These are phyloP conservation scores for Acanthiza pusilla DNA, from an alignment of 2,797 vertebrate genomes.

Conservation along the genomic window DNA sequence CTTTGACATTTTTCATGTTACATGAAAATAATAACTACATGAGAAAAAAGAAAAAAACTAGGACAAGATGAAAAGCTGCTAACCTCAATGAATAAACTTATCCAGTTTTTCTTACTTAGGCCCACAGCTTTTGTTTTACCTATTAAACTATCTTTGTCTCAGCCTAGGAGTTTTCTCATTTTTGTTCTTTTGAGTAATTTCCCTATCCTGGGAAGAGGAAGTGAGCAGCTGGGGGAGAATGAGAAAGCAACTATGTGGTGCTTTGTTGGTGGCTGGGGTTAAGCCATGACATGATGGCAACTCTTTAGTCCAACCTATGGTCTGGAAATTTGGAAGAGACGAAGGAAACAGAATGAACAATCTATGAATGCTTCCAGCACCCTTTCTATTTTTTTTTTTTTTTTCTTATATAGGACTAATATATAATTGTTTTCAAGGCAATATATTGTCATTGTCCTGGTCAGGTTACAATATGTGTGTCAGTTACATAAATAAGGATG, in stretches of 20 bases:
- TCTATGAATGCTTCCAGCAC: not conserved
- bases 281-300: not conserved
- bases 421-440: not conserved
- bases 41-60: not conserved
- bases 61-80: not conserved
- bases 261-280: not conserved
- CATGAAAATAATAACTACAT: not conserved
- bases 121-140: not conserved
- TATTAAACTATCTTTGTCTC: not conserved
- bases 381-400: not conserved
- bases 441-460: not conserved
- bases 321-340: not conserved
- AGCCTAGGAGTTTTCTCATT: not conserved
- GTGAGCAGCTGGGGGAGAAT: not conserved
- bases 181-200: not conserved
- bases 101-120: not conserved
- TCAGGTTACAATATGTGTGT: not conserved
- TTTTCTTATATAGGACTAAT: accelerated
- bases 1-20: not conserved
- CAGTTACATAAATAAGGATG: not conserved
- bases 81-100: not conserved
- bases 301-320: not conserved
- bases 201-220: not conserved
- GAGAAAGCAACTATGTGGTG: not conserved
- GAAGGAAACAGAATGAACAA: not conserved